Base-by-base conservation (phyloP, 2,113 vertebrate species). In the Cygnus buccinator region DNA sequence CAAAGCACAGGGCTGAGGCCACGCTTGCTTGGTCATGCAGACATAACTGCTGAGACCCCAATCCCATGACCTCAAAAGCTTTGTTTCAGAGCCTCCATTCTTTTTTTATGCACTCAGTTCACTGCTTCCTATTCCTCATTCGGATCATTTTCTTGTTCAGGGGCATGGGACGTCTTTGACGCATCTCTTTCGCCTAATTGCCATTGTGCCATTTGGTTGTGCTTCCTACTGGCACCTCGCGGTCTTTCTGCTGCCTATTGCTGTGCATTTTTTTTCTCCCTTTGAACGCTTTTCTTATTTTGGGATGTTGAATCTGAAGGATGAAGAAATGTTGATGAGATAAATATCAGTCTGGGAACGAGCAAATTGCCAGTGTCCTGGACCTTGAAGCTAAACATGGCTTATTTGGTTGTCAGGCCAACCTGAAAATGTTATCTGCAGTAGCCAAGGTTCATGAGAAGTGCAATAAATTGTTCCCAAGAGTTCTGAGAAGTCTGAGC, bases 61-160 rank as follows among this genome's bases (percentile, higher is more conserved):
- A 70, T 96, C 95, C 95, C 95, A 93, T 96, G 95, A 95, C 95
- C 91, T 96, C 96, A 76, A 89, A 93, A 93, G 92, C 95, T 94
- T 96, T 96, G 94, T 97, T 95, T 95, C 89, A 93, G 94, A 81
- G 95, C 73, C 91, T 74, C 83, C 66, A 92, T 96, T 94, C 90
- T 97, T 96, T 54, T 76, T 94, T 92, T 90, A 63, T 94, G 70
- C 74, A 65, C 83, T 94, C 90, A 96, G 86, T 87, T 95, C 95
- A 92, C 90, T 87, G 95, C 94, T 82, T 94, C 29, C 0, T 93
- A 87, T 66, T 94, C 62, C 84, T 79, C 80, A 68, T 90, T 92
- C 7, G 4, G 77, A 90, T 94, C n/a, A 70, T 95, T 87, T 92
- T 80, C 94, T 93, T 90, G 68, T 94, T 87, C 1, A 1, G 66